Conservation (phyloP, 2,113 vertebrate species). For the Petaurus breviceps region DNA sequence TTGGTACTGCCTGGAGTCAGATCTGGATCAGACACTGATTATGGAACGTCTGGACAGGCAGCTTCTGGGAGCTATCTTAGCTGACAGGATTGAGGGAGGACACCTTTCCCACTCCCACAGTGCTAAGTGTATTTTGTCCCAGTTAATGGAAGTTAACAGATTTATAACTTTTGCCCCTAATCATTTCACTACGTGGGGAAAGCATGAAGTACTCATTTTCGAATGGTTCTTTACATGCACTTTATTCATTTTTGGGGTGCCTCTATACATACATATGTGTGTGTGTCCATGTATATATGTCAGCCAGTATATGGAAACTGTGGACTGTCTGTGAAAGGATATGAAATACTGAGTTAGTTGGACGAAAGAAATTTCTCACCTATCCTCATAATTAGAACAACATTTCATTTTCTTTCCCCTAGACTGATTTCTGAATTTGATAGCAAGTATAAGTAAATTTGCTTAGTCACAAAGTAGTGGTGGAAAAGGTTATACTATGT, state of each 20-base stretch:
- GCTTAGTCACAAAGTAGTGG: neutral
- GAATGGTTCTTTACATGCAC: neutral
- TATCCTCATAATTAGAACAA: neutral
- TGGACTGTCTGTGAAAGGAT: neutral
- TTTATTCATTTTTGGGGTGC: neutral
- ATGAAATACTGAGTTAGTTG: neutral
- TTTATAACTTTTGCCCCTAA: neutral
- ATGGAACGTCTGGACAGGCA: neutral
- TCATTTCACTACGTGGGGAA: neutral
- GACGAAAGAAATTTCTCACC: neutral
- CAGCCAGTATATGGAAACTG: neutral
- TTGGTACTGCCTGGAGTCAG: neutral
- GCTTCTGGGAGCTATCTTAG: neutral
- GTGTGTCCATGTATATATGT: too few species aligned
- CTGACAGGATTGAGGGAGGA: neutral
- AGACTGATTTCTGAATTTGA: neutral
- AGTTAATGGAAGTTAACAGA: neutral
- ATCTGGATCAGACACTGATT: neutral
- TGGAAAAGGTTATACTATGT: neutral
- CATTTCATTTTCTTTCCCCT: neutral
- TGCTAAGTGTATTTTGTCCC: neutral
- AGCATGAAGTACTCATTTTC: neutral
- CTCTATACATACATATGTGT: neutral
- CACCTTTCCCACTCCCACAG: neutral
- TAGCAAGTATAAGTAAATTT: neutral